Percentiles rank a stretch among this genome's conserved stretches.
Evolutionary conservation across 1,140 invertebrate species (phyloP).

Genomic region (Drosophila prosaltans): DNA sequence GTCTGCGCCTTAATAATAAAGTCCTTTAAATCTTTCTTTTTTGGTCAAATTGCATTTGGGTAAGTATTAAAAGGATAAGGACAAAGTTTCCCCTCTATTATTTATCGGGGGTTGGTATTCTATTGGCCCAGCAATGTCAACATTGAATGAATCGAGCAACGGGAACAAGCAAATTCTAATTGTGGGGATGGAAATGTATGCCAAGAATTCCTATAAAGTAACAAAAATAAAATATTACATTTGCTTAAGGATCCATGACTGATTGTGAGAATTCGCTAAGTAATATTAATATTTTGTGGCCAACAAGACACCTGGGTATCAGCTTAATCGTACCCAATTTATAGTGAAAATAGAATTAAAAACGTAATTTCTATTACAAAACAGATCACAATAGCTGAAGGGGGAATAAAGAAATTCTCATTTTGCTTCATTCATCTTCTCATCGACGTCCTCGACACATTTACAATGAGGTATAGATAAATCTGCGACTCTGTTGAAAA

Average conservation of each 20-base stretch:
- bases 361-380: conserved; percentile 39
- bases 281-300: conserved; percentile 12
- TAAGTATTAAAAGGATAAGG: conserved; percentile 59
- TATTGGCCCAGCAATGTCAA: conserved; percentile 46
- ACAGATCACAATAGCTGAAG: conserved; percentile 11
- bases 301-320: conserved; percentile 1
- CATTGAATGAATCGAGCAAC: conserved; percentile 17
- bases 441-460: conserved; percentile 14
- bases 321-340: conserved; percentile 12
- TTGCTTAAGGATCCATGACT: conserved; percentile 23
- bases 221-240: conserved; percentile 25
- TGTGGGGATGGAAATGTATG: not conserved
- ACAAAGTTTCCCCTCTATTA: not conserved
- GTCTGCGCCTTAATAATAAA: conserved; percentile 56
- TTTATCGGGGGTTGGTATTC: conserved; percentile 37
- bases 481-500: conserved; percentile 59
- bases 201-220: too few relatives aligned
- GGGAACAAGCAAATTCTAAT: conserved; percentile 16
- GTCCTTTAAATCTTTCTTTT: conserved; percentile 62
- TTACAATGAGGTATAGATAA: conserved; percentile 40
- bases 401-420: conserved; percentile 32
- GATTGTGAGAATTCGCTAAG: not conserved
- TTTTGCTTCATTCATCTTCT: conserved; percentile 15
- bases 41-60: conserved; percentile 65
- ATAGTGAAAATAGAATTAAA: conserved; percentile 36